phyloP scores from a whole-genome alignment of 2,113 vertebrate genomes.

The Zosterops lateralis region DNA sequence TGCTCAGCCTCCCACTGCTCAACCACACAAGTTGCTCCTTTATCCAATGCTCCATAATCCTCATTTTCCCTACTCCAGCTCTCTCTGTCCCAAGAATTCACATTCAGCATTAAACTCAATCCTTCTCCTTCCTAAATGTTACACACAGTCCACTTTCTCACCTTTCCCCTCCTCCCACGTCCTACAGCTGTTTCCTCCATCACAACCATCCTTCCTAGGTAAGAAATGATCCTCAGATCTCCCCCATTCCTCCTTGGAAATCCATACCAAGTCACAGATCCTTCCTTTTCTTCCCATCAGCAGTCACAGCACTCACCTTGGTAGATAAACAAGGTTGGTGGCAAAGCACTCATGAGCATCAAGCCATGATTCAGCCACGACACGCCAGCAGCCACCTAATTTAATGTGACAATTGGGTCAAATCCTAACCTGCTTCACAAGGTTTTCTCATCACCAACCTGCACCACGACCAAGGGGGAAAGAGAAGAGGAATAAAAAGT shows the following conservation, averaged over 20 bases:
- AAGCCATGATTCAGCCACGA: background rate
- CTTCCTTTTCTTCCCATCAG: background rate
- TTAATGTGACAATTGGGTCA: rapidly evolving
- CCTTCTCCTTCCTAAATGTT: background rate
- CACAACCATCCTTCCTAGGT: background rate
- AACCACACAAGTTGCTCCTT: background rate
- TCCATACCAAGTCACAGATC: rapidly evolving
- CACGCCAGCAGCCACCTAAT: background rate
- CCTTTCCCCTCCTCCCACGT: background rate
- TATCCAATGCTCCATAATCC: rapidly evolving
- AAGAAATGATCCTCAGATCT: background rate
- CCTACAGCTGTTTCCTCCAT: background rate
- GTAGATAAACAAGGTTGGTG: background rate
- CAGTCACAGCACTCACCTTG: background rate
- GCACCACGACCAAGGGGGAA: rapidly evolving
- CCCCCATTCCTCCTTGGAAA: background rate
- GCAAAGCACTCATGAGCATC: background rate
- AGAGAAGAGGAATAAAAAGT: background rate
- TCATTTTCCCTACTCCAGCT: background rate
- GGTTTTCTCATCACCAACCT: background rate
- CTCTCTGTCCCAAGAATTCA: background rate
- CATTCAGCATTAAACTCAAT: background rate
- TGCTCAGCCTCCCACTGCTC: background rate
- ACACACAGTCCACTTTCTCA: background rate
- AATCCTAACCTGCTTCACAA: background rate